Percentiles rank a stretch among this genome's conserved stretches.
phyloP scores from a whole-genome alignment of 2,797 vertebrate species.

The Lutjanus argentimaculatus region DNA sequence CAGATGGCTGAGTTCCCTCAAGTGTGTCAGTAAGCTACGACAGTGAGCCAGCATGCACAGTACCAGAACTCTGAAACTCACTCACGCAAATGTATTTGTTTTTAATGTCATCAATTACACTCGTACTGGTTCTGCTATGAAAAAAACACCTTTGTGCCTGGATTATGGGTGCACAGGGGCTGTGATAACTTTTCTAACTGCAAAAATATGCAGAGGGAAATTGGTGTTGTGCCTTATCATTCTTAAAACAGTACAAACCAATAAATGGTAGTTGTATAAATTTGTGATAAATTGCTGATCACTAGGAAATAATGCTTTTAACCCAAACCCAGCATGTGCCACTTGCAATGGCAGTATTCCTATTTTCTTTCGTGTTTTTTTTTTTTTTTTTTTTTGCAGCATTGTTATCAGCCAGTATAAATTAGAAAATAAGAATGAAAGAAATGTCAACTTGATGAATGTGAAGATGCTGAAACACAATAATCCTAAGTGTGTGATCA shows the following conservation, averaged over 20 bases:
- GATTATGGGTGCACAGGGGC: neutral
- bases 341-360: neutral
- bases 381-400: neutral
- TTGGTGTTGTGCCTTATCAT: neutral
- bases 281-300: neutral
- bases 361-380: neutral
- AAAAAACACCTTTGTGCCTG: neutral
- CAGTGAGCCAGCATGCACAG: neutral
- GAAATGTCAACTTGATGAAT: conserved; percentile 17
- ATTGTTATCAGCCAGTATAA: neutral
- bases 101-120: neutral
- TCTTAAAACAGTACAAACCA: neutral
- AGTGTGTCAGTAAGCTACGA: neutral
- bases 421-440: neutral
- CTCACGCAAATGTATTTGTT: neutral
- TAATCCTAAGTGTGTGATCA: neutral
- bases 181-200: neutral
- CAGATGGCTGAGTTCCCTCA: too few species aligned
- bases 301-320: neutral
- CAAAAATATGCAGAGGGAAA: neutral
- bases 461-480: conserved; percentile 5
- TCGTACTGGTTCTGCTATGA: neutral
- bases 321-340: neutral
- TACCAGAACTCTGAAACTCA: neutral
- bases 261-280: neutral